phyloP scores from a whole-genome alignment of 1,140 invertebrate genomes.

The Nomia melanderi region DNA sequence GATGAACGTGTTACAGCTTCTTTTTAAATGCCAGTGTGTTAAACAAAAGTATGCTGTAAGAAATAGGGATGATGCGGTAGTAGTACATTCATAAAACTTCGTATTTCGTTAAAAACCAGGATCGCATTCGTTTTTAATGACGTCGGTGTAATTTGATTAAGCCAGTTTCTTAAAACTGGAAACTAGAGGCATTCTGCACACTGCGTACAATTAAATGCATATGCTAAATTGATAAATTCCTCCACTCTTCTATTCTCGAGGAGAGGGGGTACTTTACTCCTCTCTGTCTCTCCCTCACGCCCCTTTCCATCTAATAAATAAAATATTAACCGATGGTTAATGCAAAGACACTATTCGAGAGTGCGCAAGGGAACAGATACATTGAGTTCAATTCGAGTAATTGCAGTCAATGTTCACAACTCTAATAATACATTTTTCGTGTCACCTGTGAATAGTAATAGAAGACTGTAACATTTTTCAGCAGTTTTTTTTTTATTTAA shows the following conservation, averaged over 20 bases:
- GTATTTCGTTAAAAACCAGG: too few species aligned
- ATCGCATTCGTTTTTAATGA: too few species aligned
- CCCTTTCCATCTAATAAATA: constrained; percentile 70
- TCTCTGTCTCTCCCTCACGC: constrained; percentile 42
- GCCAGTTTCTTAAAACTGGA: neutral
- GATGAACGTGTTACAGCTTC: too few species aligned
- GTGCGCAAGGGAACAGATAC: constrained; percentile 48
- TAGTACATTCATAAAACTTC: too few species aligned
- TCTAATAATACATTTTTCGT: neutral
- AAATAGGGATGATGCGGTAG: too few species aligned
- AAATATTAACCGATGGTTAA: constrained; percentile 74
- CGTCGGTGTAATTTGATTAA: too few species aligned
- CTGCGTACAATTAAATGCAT: neutral
- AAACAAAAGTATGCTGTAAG: too few species aligned
- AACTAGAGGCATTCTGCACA: constrained; percentile 1
- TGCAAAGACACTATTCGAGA: constrained; percentile 75
- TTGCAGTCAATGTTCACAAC: neutral
- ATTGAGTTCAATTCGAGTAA: constrained; percentile 40
- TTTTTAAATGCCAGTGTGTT: too few species aligned
- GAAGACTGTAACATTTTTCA: neutral
- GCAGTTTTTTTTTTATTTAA: neutral
- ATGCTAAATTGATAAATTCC: constrained; percentile 16
- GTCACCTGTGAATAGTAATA: neutral
- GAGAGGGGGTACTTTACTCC: constrained; percentile 48
- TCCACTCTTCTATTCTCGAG: constrained; percentile 29